A percentile compares a stretch with the other conserved stretches of the same genome.
phyloP scores from a whole-genome alignment of 1,140 invertebrate species.

The Eriocheir sinensis region DNA sequence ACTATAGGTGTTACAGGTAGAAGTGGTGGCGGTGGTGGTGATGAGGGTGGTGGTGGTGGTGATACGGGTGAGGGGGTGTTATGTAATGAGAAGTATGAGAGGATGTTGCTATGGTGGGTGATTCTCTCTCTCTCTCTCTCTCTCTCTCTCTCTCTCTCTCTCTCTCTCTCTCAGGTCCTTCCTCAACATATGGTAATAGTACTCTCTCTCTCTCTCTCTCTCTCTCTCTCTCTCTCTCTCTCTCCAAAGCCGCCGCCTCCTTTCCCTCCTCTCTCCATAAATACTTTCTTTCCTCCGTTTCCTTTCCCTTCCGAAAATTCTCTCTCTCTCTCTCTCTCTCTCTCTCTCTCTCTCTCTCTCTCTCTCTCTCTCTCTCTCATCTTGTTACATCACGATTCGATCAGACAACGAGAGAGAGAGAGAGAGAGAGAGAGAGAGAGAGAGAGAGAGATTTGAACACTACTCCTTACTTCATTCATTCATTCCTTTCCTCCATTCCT shows the following conservation, averaged over 20 bases:
- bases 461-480: too few relatives aligned
- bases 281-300: too few relatives aligned
- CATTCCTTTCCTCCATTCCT: background rate
- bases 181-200: too few relatives aligned
- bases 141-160: slow-evolving; percentile 22
- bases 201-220: background rate
- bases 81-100: background rate
- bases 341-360: background rate
- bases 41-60: too few relatives aligned
- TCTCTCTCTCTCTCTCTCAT: background rate
- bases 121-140: background rate
- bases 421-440: slow-evolving; percentile 47
- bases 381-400: background rate
- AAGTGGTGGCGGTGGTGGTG: too few relatives aligned
- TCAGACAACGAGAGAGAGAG: background rate
- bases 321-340: background rate
- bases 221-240: too few relatives aligned
- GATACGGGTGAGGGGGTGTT: background rate
- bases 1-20: too few relatives aligned
- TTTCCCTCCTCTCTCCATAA: too few relatives aligned
- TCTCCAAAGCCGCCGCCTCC: too few relatives aligned
- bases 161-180: background rate
- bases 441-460: slow-evolving; percentile 52
- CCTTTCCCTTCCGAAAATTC: background rate
- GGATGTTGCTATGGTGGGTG: background rate